A percentile compares a stretch with the other conserved stretches of the same genome.
phyloP scores from a whole-genome alignment of 1,140 invertebrate species.

The Popillia japonica region DNA sequence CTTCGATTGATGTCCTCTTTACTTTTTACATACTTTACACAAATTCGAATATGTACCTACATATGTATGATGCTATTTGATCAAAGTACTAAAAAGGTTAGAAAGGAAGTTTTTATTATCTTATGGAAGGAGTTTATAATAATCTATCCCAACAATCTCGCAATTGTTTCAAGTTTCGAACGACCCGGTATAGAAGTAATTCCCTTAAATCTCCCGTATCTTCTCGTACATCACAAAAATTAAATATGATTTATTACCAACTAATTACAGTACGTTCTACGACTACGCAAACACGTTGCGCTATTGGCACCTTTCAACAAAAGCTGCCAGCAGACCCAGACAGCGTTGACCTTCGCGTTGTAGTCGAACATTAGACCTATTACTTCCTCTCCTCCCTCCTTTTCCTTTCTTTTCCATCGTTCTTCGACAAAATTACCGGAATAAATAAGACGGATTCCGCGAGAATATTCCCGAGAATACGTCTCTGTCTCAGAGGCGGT shows the following conservation, averaged over 20 bases:
- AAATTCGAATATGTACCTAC: no score
- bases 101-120: no score
- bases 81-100: no score
- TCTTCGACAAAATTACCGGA: constrained; percentile 30
- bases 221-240: neutral
- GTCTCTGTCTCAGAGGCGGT: neutral
- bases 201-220: neutral
- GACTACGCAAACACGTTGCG: no score
- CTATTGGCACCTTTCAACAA: neutral
- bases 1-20: no score
- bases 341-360: constrained; percentile 23
- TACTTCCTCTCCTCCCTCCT: neutral
- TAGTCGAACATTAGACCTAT: constrained; percentile 23
- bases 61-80: no score
- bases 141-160: no score
- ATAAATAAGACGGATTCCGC: constrained; percentile 35
- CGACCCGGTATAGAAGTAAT: neutral
- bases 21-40: no score
- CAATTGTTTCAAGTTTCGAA: no score
- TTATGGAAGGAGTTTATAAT: no score
- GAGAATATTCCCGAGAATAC: constrained; percentile 35
- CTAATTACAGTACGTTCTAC: neutral
- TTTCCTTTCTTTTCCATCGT: constrained; percentile 16
- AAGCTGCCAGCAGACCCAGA: neutral
- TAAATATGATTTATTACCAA: constrained; percentile 7